Base-by-base conservation (phyloP, 92 coral and sea anemone species). In the Zoanthus solanderi region DNA sequence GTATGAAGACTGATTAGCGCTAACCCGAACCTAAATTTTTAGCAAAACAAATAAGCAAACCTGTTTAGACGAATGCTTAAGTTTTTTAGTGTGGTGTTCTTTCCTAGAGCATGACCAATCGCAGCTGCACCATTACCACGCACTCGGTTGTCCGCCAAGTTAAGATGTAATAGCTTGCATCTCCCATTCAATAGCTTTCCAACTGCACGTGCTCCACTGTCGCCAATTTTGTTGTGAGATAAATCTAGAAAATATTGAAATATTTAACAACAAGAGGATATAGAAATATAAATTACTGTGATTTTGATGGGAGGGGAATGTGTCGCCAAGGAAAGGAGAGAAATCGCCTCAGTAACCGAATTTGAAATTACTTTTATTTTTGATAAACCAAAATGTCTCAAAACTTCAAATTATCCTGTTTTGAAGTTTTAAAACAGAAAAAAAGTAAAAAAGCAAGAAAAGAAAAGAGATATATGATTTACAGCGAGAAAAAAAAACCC, bases 191-290 rank as follows among this genome's bases (percentile, higher is more conserved):
- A 68, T 15, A 97, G 84, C 76, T 97, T 97, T 76, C 99, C 99
- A 44, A 97, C 93, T 23, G 99, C 99, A 71, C 99, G 92, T 1
- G 98, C 99, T 69, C 98, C 98, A 83, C 98, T 97, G 91, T 97
- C 99, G 11, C 98, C 93, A 52, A 97, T 97, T 71, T 97, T 97
- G 83, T 97, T 95, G 76, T 97, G 99, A 11, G 98, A 96, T 45
- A 96, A 90, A 89, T 96, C 99, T 96, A 89, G 77, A 78, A 69
- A 9, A 8, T 31, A 73, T 11, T 28, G 30, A 32, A n/a, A 78
- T 12, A 57, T 14, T 14, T 32, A 78, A 23, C 23, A 23, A 23
- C 23, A 23, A 23, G 23, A 23, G 23, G 23, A 23, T 23, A 23
- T 23, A 23, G 23, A 23, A 23, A 23, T 23, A 23, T 23, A 23